Base-by-base conservation (phyloP, 1,140 invertebrate genomes). In the Eriocheir sinensis region DNA sequence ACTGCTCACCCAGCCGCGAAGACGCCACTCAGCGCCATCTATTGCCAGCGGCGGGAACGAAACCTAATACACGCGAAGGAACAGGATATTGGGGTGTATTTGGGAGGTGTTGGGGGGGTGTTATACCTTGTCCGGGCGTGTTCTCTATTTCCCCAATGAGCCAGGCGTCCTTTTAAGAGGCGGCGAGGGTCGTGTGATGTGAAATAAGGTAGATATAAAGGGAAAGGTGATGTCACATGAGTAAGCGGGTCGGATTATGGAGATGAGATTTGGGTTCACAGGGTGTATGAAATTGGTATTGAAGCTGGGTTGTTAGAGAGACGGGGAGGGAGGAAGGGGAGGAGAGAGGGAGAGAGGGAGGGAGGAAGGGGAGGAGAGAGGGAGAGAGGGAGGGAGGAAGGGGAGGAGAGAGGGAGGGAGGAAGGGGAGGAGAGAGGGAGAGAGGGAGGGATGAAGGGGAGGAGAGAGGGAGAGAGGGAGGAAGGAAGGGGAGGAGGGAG, bases 381-480 rank as follows among this genome's bases (percentile, higher is more conserved):
- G 2, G n/a, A 83, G 15, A 83, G n/a, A 83, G 17, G n/a, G 17
- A 21, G 12, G 36, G 12, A 83, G 17, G 17, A 21, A 83, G 17
- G 17, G 36, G 3, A 0, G 12, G 12, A 21, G 36, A 83, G n/a
- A 83, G 3, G 36, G n/a, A 21, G n/a, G 12, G 3, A 21, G 17
- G n/a, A 30, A 83, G 12, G 0, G n/a, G 36, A 8, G 36, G 40
- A 38, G 34, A 88, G 41, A 38, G 41, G 38, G 41, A 38, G 85
- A 80, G 53, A 91, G 90, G 21, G 90, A 91, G 36, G 30, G 38
- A 44, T 53, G 30, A 38, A 34, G 72, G 40, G 53, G 38, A 38
- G 15, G 41, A 72, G 60, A 72, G 60, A 72, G 60, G n/a, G 60
- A 86, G 83, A 86, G 83, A 86, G 83, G 36, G 83, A 86, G 83